A percentile compares a stretch with the other conserved stretches of the same genome.
Conservation (phyloP, 2,888 invertebrate species). For the Troilus luridus region DNA sequence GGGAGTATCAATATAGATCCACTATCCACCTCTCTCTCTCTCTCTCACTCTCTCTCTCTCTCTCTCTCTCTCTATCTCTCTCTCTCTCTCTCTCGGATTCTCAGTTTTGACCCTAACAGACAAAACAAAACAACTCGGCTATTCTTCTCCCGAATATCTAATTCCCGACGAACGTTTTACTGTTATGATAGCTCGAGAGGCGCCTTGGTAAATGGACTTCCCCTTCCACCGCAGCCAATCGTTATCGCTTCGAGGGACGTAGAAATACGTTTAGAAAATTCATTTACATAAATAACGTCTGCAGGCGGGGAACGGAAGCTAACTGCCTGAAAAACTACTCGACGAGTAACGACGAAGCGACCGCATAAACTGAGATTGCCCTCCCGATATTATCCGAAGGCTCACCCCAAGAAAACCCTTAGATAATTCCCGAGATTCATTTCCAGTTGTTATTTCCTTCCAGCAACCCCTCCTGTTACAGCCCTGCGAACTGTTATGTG, state of each 20-base stretch:
- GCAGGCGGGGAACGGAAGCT: neutral
- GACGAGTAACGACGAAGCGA: neutral
- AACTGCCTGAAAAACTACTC: conserved; percentile 42
- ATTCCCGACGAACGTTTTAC: neutral
- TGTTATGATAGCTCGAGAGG: neutral
- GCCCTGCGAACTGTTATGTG: conserved; percentile 20
- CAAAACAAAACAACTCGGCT: neutral
- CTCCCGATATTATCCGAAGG: neutral
- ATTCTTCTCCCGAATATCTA: neutral
- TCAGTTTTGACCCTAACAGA: neutral
- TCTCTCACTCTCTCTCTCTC: neutral
- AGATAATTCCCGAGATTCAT: conserved; percentile 49
- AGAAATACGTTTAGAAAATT: conserved; percentile 5
- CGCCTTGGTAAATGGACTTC: conserved; percentile 5
- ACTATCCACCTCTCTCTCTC: too few relatives aligned
- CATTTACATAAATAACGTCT: neutral
- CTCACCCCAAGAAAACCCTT: neutral
- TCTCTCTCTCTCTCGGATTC: neutral
- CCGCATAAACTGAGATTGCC: conserved; percentile 40
- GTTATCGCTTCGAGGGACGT: neutral
- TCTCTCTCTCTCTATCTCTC: too few relatives aligned
- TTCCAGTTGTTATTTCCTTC: conserved; percentile 22
- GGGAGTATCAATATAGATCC: too few relatives aligned
- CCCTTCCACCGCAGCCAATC: neutral
- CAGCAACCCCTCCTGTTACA: neutral